These are phyloP conservation scores for Caenorhabditis sp. DNA, from an alignment of 2,888 invertebrate genomes.

Conservation along the genomic window DNA sequence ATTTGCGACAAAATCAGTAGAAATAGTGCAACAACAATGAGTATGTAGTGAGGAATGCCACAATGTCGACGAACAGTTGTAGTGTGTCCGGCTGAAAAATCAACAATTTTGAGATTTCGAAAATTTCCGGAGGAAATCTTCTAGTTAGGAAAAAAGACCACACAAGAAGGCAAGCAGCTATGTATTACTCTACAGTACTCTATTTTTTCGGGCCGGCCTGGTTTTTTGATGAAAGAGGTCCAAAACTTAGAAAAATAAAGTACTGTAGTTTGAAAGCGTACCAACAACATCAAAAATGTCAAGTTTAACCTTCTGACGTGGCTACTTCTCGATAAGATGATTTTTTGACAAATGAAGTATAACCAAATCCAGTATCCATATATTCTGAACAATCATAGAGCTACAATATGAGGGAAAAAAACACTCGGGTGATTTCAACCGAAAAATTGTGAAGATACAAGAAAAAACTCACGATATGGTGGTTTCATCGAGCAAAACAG, in stretches of 20 bases:
- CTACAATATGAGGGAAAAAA: not conserved
- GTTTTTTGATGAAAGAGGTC: too few relatives aligned
- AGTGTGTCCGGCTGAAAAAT: slow-evolving; percentile 38
- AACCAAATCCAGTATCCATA: slow-evolving; percentile 40
- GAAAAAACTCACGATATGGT: slow-evolving; percentile 40
- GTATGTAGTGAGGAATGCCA: slow-evolving; percentile 62
- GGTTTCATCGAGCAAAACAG: slow-evolving; percentile 62
- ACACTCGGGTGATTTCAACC: not conserved
- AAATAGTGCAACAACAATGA: slow-evolving; percentile 44
- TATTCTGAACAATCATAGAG: slow-evolving; percentile 22
- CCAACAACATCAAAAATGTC: not conserved
- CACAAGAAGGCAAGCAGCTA: not conserved
- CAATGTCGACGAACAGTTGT: slow-evolving; percentile 62
- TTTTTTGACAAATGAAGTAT: slow-evolving; percentile 29
- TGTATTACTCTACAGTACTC: not conserved
- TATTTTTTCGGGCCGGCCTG: too few relatives aligned
- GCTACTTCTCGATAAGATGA: slow-evolving; percentile 30
- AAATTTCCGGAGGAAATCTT: not conserved
- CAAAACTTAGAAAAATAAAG: too few relatives aligned
- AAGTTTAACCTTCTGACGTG: slow-evolving; percentile 15
- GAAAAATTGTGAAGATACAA: too few relatives aligned
- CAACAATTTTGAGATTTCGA: not conserved
- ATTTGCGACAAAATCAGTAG: slow-evolving; percentile 47
- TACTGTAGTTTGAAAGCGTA: not conserved
- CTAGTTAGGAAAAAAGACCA: not conserved